Percentiles rank a stretch among this genome's conserved stretches.
These are phyloP conservation scores for Henricia sp. DNA, from an alignment of 53 echinoderm and acorn worm genomes.

Conservation along the genomic window DNA sequence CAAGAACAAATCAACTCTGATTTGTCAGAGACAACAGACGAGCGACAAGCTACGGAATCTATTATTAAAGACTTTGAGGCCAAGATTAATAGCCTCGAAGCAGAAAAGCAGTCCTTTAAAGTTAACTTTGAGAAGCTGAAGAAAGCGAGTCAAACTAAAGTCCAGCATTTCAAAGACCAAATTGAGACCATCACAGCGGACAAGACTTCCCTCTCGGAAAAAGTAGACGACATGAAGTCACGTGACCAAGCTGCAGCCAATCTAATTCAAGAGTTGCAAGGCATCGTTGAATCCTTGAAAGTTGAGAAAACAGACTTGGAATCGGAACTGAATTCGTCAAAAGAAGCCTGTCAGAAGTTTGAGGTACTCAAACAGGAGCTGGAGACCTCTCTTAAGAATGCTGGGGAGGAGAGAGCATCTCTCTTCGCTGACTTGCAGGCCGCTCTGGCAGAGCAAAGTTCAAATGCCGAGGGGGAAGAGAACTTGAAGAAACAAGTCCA, in stretches of 20 bases:
- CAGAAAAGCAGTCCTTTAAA: conserved; percentile 78
- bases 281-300: conserved; percentile 3
- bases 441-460: conserved; percentile 64
- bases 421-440: conserved; percentile 75
- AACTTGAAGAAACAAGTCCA: conserved; percentile 47
- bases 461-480: conserved; percentile 40
- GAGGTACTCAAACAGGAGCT: conserved; percentile 46
- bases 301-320: conserved; percentile 12
- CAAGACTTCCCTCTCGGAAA: conserved; percentile 19
- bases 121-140: conserved; percentile 94
- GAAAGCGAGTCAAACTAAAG: conserved; percentile 78
- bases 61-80: conserved; percentile 50
- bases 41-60: conserved; percentile 21
- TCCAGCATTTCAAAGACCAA: conserved; percentile 79
- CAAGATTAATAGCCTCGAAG: conserved; percentile 58
- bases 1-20: conserved; percentile 4
- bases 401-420: conserved; percentile 62
- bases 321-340: not conserved
- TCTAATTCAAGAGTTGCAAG: conserved; percentile 20
- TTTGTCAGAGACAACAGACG: conserved; percentile 14
- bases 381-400: conserved; percentile 51
- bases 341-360: conserved; percentile 24
- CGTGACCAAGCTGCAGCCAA: not conserved
- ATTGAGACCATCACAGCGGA: conserved; percentile 51
- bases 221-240: conserved; percentile 14